phyloP scores from a whole-genome alignment of 2,113 vertebrate genomes.

The Euleptes europaea region DNA sequence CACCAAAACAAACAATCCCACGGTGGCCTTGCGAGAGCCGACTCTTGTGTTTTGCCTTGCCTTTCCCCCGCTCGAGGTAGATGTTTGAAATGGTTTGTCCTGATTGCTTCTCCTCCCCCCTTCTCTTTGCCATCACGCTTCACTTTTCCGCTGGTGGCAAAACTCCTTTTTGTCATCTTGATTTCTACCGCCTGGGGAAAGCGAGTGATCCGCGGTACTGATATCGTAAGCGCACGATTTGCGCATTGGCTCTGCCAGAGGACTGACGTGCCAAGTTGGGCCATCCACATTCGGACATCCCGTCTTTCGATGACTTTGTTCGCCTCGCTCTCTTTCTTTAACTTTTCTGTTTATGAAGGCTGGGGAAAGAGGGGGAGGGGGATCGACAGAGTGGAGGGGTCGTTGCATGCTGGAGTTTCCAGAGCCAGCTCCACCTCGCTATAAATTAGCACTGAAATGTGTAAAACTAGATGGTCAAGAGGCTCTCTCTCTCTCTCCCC shows the following conservation, averaged over 20 bases:
- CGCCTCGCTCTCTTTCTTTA: neutral
- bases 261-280: no score
- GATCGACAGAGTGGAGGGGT: neutral
- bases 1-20: neutral
- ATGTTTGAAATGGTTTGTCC: neutral
- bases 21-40: neutral
- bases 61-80: fast-evolving
- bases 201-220: neutral
- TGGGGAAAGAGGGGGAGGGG: neutral
- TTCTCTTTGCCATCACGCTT: neutral
- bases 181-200: neutral
- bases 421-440: neutral
- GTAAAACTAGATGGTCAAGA: constrained; percentile 60
- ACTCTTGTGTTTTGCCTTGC: neutral
- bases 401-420: neutral
- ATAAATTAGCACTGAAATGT: constrained; percentile 50
- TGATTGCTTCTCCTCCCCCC: no score
- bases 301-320: neutral
- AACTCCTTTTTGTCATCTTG: neutral
- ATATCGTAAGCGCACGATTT: no score
- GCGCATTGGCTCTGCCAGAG: neutral
- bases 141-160: neutral
- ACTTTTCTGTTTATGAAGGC: neutral
- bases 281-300: neutral
- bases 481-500: constrained; percentile 14